Base-by-base conservation (phyloP, 2,888 invertebrate species). In the Drosophila atripex region DNA sequence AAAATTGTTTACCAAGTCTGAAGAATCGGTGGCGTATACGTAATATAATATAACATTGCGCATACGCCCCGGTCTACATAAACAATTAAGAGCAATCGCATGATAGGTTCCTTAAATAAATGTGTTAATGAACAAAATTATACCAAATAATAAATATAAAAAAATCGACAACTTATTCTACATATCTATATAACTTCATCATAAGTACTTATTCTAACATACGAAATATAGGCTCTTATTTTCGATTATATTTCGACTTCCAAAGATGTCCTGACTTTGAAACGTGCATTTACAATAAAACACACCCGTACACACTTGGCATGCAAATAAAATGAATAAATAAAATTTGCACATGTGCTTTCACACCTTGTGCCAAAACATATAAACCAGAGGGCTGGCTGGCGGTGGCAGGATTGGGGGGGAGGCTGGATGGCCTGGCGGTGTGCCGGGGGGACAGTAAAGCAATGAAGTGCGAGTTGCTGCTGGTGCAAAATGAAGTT, bases 241-340 rank as follows among this genome's bases (percentile, higher is more conserved):
- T 28, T 9, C 16, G 4, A 16, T 39, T 16, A 39, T 16, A 16
- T 16, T 39, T 28, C 1, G 28, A 28, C 14, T 46, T 8, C n/a
- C n/a, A 41, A 41, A 41, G 4, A 41, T 9, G 4, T 41, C 18
- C 39, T 41, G 39, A 9, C 46, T 47, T 14, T 49, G 12, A 0
- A 7, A 43, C 12, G 64, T 65, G 54, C 39, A 66, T 53, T 65
- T 47, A 64, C 57, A 61, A 63, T 61, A 57, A 52, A 47, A 52
- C 64, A 54, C 71, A 60, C 47, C 51, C 50, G 57, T 52, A 58
- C 43, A 61, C 51, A 69, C 60, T 63, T 73, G 78, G 63, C 73
- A 83, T 78, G 86, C 71, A 86, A 88, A 88, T 88, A 88, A 80
- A 86, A 88, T 79, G 88, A 86, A 87, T 89, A 88, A 86, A 83